Evolutionary conservation across 1,140 invertebrate genomes (phyloP), one percentile per base, ranked within the genome.

Genomic region (Tribolium madens): DNA sequence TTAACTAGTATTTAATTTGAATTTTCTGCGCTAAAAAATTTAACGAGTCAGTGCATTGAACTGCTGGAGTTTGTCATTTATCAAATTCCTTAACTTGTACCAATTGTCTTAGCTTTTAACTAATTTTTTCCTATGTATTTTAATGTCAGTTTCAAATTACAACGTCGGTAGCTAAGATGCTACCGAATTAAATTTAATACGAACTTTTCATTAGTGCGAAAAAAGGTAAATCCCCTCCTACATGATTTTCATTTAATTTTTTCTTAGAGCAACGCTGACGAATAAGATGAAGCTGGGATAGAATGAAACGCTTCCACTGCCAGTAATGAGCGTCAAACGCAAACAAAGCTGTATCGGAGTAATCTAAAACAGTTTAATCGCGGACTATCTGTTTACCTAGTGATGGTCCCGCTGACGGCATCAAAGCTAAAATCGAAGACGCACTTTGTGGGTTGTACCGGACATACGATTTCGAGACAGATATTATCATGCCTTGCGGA

Each of bases 251-350:
- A 42, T 42, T 42, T 42, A 7, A 42, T 42, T 42, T 42, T 42
- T 42, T 42, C n/a, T 26, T 5, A n/a, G 9, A 21, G 15, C 14
- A 57, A 57, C 52, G n/a, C 17, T 57, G 52, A 7, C 52, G 52
- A 57, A 26, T 57, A 57, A 57, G 52, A 21, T 26, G 52, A 57
- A 57, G 10, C 15, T 21, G 52, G 18, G 52, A 57, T 57, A 57
- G 21, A 57, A 17, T 26, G 52, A 57, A 18, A 26, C 52, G 52
- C 18, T 57, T 57, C 52, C 52, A 21, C 18, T n/a, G 52, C 15
- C 52, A 57, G 52, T 57, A 57, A 57, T 57, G 52, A 57, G 52
- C 52, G 52, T 57, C 52, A 57, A 57, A 57, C 52, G 52, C 52
- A 57, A 57, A 57, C 52, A 57, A 57, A 57, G 52, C 52, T 57